Percentiles rank a stretch among this genome's conserved stretches.
These are phyloP conservation scores for Daubentonia madagascariensis DNA, from an alignment of 2,113 vertebrate species.

Conservation along the genomic window DNA sequence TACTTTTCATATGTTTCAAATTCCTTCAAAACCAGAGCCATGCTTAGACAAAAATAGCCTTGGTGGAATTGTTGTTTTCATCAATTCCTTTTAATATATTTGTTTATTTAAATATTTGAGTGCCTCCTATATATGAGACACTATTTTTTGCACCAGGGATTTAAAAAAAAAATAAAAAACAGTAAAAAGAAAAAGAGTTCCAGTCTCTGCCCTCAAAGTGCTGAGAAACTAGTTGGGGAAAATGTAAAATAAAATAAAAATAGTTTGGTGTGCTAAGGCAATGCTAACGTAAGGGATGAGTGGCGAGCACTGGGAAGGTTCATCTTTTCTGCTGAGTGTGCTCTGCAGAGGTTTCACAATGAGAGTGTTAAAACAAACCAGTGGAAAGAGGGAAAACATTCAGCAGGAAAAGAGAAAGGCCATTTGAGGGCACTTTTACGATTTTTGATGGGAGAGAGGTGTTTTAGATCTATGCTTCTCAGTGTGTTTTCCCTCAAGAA, in stretches of 20 bases:
- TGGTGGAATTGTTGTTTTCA: neutral
- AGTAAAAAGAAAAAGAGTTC: neutral
- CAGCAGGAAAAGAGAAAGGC: neutral
- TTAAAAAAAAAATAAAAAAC: neutral
- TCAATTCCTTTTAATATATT: neutral
- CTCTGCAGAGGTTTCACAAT: neutral
- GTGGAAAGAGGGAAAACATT: neutral
- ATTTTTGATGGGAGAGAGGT: neutral
- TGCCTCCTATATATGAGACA: neutral
- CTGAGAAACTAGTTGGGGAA: neutral
- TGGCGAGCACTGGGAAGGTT: neutral
- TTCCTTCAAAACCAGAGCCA: neutral
- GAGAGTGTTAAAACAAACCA: neutral
- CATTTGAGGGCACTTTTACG: neutral
- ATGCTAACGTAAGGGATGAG: neutral
- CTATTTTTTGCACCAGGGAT: neutral
- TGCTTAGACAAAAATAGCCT: neutral
- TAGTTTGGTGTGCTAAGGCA: neutral
- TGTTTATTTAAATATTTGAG: neutral
- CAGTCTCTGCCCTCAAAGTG: neutral
- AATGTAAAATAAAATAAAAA: neutral
- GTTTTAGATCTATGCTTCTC: neutral
- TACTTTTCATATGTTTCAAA: neutral
- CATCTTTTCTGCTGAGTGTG: neutral
- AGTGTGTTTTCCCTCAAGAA: neutral